Conservation (phyloP, 2,797 vertebrate genomes). For the Trachops cirrhosus region DNA sequence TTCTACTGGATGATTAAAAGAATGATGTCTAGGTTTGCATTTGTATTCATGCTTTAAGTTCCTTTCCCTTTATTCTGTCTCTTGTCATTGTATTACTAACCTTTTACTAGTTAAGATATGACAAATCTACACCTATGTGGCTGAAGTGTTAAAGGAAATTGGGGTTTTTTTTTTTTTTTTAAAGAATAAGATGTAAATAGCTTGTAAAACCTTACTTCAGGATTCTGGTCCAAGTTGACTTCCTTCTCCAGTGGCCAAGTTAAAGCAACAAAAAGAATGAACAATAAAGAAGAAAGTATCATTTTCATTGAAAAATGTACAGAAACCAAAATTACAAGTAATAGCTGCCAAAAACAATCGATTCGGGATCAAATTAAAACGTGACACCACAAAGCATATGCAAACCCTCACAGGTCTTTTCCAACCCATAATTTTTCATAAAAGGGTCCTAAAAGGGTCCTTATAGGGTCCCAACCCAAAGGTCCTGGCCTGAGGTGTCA, state of each 20-base stretch:
- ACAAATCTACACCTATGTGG: neutral
- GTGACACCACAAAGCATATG: neutral
- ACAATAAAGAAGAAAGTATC: neutral
- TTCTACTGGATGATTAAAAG: neutral
- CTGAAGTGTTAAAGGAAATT: neutral
- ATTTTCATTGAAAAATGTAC: neutral
- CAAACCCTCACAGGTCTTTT: neutral
- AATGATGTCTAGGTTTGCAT: neutral
- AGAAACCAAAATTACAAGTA: neutral
- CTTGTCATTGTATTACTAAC: neutral
- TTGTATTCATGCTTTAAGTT: neutral
- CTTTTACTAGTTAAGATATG: neutral
- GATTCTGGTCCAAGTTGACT: neutral
- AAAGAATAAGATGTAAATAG: neutral
- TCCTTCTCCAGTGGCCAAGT: neutral
- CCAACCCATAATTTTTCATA: neutral
- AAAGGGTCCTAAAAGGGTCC: neutral
- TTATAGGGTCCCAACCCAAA: accelerated
- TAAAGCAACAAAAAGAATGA: neutral
- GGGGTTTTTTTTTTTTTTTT: neutral
- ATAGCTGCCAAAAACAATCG: neutral
- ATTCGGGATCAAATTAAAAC: neutral
- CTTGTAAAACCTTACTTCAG: neutral
- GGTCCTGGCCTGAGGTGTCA: neutral
- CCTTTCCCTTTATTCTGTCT: neutral